Base-by-base conservation (phyloP, 2,888 invertebrate genomes). In the Caenorhabditis sulstoni region DNA sequence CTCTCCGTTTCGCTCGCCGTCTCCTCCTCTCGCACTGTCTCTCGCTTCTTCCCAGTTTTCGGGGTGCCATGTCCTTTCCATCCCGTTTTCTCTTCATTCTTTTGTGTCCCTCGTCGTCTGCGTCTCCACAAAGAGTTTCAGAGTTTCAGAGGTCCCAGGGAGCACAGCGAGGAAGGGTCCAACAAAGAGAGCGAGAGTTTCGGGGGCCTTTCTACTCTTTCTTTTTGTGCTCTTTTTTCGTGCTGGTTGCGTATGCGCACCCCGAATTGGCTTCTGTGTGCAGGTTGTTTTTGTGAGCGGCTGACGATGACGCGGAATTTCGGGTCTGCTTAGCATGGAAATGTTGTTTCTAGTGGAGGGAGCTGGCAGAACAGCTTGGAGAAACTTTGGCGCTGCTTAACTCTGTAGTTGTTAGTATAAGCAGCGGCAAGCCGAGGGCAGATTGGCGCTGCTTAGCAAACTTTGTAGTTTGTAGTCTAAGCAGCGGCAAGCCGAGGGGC, bases 121-220 rank as follows among this genome's bases (percentile, higher is more conserved):
- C 62, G 70, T 62, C 70, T 62, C 70, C 45, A 18, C 45, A 23
- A n/a, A 47, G 47, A 61, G 70, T 71, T 71, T 71, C 70, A 71
- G 70, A 71, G 70, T 71, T 61, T 61, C 67, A 67, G 67, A 67
- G 67, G 58, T 58, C 67, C 58, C 58, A 55, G 47, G 62, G 70
- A 62, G 53, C 52, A 37, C n/a, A 29, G 52, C 49, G n/a, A 23
- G 44, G n/a, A 29, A 29, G 29, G 29, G 29, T 29, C 29, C 52
- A 52, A 52, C 52, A 52, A 52, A 52, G 52, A 52, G 29, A 23
- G 22, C 29, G 20, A 44, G 49, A 20, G 49, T 22, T 29, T 41
- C 41, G 11, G 41, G 14, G 41, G 23, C 23, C 29, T 52, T 52
- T 52, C 52, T 52, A 14, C 23, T 29, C 23, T 52, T 52, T 9